A percentile compares a stretch with the other conserved stretches of the same genome.
Conservation (phyloP, 2,113 vertebrate species). For the Phyllopteryx taeniolatus region DNA sequence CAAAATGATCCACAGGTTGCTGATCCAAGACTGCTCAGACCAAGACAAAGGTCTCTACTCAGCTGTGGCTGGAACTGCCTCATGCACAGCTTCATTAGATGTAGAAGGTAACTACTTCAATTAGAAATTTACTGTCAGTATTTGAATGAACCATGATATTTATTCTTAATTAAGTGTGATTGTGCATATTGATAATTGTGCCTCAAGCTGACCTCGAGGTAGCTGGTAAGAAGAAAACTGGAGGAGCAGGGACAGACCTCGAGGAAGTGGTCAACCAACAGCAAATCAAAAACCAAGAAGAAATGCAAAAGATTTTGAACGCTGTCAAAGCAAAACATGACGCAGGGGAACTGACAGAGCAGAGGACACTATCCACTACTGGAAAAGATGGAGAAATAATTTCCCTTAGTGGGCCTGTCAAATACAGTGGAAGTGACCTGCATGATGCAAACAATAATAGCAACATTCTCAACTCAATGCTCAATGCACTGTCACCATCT, state of each 20-base stretch:
- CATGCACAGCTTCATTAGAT: conserved; percentile 81
- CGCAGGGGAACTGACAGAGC: conserved; percentile 17
- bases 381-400: conserved; percentile 12
- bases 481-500: background rate
- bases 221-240: conserved; percentile 42
- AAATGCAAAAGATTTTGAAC: conserved; percentile 52
- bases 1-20: conserved; percentile 77
- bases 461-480: background rate
- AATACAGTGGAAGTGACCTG: conserved; percentile 7
- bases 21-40: conserved; percentile 63
- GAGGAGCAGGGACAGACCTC: conserved; percentile 36
- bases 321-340: conserved; percentile 36
- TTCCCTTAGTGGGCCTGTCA: conserved; percentile 8
- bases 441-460: background rate
- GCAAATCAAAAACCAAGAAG: conserved; percentile 48
- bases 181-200: background rate
- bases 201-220: conserved; percentile 40
- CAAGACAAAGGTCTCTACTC: conserved; percentile 81
- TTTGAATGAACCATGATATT: background rate
- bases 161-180: background rate
- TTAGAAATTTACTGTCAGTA: background rate
- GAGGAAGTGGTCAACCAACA: conserved; percentile 61
- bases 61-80: conserved; percentile 64
- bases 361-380: background rate
- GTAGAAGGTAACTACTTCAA: conserved; percentile 74